phyloP scores from a whole-genome alignment of 2,888 invertebrate genomes.

The Esperia sulphurella region DNA sequence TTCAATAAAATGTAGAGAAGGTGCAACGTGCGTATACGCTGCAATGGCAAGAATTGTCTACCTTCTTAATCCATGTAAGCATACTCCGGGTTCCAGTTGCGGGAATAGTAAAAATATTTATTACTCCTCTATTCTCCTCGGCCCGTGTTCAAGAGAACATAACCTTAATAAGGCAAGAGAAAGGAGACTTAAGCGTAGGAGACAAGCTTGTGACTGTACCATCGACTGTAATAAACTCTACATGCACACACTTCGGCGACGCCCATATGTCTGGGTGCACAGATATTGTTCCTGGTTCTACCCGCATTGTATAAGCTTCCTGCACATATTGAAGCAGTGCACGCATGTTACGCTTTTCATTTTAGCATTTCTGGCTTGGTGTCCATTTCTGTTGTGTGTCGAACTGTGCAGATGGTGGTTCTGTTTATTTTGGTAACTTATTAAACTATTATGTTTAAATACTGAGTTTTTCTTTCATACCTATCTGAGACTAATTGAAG shows the following conservation, averaged over 20 bases:
- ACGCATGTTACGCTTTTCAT: conserved; percentile 4
- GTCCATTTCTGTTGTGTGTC: conserved; percentile 13
- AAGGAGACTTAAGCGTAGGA: not conserved
- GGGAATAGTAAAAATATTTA: too few relatives aligned
- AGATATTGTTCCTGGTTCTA: conserved; percentile 6
- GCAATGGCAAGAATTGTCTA: too few relatives aligned
- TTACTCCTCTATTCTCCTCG: not conserved
- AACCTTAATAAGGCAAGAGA: too few relatives aligned
- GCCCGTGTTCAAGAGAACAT: not conserved
- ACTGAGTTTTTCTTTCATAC: too few relatives aligned
- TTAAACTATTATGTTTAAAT: not conserved
- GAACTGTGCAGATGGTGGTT: conserved; percentile 13
- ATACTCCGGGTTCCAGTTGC: too few relatives aligned
- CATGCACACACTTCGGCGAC: conserved; percentile 6
- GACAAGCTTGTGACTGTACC: not conserved
- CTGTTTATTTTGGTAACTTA: conserved; percentile 7
- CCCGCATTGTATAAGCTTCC: not conserved
- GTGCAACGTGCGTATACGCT: not conserved
- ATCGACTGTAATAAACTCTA: not conserved
- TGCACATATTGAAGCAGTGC: conserved; percentile 9
- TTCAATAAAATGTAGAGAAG: not conserved
- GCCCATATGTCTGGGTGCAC: not conserved
- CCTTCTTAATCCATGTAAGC: too few relatives aligned
- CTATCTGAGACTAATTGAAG: too few relatives aligned
- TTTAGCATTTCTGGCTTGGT: conserved; percentile 12